Conservation (phyloP, 2,113 vertebrate species). For the Elephas maximus region DNA sequence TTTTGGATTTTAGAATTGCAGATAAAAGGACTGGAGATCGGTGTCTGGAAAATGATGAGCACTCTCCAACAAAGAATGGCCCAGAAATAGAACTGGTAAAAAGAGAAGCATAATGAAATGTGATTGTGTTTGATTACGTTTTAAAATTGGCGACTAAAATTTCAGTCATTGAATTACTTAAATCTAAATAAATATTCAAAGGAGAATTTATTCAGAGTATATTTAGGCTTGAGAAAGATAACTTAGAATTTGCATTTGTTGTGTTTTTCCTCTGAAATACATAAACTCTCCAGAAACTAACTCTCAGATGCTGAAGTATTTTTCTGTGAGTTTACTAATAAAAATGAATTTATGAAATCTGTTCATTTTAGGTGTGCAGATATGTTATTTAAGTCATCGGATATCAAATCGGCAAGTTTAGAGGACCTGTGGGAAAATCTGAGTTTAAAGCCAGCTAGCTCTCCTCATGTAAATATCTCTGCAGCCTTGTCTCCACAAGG, state of each 20-base stretch:
- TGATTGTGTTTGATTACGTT: background rate
- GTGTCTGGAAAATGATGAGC: conserved; percentile 51
- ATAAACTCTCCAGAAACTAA: background rate
- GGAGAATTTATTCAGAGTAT: conserved; percentile 34
- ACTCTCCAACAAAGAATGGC: background rate
- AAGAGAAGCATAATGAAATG: background rate
- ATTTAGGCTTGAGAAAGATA: conserved; percentile 41
- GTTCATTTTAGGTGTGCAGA: conserved; percentile 88
- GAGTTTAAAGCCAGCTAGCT: conserved; percentile 91
- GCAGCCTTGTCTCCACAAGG: conserved; percentile 92
- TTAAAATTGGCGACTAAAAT: conserved; percentile 47
- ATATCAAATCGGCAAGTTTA: conserved; percentile 91
- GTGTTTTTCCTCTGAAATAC: conserved; percentile 25
- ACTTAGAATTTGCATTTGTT: conserved; percentile 47
- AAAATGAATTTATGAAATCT: conserved; percentile 61
- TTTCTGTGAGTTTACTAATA: conserved; percentile 43
- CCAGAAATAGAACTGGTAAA: conserved; percentile 15
- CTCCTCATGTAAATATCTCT: conserved; percentile 89
- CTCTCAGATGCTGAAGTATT: conserved; percentile 30
- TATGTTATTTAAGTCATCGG: conserved; percentile 86
- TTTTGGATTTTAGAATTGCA: conserved; percentile 55
- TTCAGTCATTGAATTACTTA: conserved; percentile 23
- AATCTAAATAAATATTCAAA: conserved; percentile 23
- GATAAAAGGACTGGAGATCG: background rate
- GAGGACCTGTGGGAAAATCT: conserved; percentile 95